phyloP scores from a whole-genome alignment of 2,113 vertebrate species.

The Dissostichus mawsoni region DNA sequence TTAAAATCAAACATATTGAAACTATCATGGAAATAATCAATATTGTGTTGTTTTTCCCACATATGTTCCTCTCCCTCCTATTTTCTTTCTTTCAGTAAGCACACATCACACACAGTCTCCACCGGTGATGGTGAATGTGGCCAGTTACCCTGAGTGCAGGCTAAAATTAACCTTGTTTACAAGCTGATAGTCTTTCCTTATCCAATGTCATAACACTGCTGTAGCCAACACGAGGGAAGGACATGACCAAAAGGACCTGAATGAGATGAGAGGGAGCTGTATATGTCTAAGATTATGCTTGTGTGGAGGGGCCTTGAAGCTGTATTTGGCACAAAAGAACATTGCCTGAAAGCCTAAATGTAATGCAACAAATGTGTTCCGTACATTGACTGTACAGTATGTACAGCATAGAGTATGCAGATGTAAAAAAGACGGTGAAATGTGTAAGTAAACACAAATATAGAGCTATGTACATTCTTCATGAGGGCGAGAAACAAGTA shows the following conservation, averaged over 20 bases:
- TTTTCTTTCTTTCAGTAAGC: neutral
- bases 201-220: slow-evolving; percentile 72
- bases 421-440: slow-evolving; percentile 26
- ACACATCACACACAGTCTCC: slow-evolving; percentile 43
- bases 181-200: slow-evolving; percentile 67
- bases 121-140: slow-evolving; percentile 34
- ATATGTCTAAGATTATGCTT: neutral
- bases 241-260: slow-evolving; percentile 29
- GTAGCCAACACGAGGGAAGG: slow-evolving; percentile 40
- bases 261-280: neutral
- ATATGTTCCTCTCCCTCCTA: slow-evolving; percentile 3
- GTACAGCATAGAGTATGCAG: slow-evolving; percentile 18
- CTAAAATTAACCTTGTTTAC: slow-evolving; percentile 78
- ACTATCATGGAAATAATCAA: slow-evolving; percentile 10
- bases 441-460: slow-evolving; percentile 1
- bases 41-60: slow-evolving; percentile 31
- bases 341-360: neutral
- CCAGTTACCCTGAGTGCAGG: slow-evolving; percentile 50
- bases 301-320: neutral
- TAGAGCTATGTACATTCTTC: neutral
- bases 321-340: neutral
- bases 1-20: slow-evolving; percentile 25
- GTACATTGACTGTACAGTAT: neutral
- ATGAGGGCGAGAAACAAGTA: slow-evolving; percentile 7
- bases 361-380: neutral